phyloP scores from a whole-genome alignment of 2,113 vertebrate genomes.

The Eubucco bourcierii region DNA sequence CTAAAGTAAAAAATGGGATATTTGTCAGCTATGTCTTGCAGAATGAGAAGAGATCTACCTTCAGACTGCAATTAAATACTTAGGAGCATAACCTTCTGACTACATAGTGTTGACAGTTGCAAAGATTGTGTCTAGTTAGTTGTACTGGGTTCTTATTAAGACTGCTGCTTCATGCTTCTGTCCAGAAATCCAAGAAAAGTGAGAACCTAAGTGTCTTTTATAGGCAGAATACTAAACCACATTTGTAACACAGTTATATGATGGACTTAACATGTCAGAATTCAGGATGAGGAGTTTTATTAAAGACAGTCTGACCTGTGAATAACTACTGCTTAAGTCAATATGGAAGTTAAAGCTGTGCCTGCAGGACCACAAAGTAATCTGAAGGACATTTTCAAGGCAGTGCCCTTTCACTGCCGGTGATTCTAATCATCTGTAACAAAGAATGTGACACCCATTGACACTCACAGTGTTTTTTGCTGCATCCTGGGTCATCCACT shows the following conservation, averaged over 20 bases:
- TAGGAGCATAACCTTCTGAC: background rate
- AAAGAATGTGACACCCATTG: background rate
- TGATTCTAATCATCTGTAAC: background rate
- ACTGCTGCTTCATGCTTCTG: background rate
- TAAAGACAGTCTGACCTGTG: background rate
- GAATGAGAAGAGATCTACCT: background rate
- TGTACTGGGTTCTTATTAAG: background rate
- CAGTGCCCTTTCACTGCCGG: background rate
- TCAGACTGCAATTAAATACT: background rate
- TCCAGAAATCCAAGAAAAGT: background rate
- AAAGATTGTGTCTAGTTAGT: background rate
- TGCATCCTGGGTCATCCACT: background rate
- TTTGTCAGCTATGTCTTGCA: background rate
- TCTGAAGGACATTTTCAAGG: background rate
- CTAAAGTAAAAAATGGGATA: background rate
- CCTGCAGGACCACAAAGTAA: background rate
- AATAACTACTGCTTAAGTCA: background rate
- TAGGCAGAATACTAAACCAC: background rate
- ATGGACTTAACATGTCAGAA: background rate
- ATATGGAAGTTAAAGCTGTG: background rate
- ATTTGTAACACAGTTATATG: background rate
- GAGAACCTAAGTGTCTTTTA: background rate
- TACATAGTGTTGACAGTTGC: background rate
- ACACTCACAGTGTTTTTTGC: background rate
- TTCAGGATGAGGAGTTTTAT: background rate